Conservation (phyloP, 2,113 vertebrate species). For the Nothoprocta perdicaria region DNA sequence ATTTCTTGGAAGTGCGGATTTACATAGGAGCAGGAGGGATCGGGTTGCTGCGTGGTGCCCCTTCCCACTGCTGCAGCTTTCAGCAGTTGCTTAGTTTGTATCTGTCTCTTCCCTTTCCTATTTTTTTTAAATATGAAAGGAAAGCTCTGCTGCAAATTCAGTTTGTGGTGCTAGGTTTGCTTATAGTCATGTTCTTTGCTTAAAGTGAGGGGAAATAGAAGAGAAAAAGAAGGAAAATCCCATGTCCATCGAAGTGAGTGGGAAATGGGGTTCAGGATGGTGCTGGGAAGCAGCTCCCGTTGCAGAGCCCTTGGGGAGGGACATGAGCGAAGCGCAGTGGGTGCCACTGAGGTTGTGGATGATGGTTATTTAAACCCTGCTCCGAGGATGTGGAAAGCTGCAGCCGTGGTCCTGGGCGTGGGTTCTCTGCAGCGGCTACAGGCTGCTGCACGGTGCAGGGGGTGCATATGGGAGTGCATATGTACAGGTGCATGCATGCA, state of each 20-base stretch:
- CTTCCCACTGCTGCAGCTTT: neutral
- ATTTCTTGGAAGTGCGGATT: neutral
- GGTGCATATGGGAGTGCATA: too few species aligned
- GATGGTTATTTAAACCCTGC: neutral
- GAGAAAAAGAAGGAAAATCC: neutral
- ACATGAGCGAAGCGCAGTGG: neutral
- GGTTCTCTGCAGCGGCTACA: neutral
- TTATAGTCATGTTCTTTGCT: neutral
- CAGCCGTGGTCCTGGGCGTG: neutral
- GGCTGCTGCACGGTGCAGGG: too few species aligned
- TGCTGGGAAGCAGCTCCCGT: too few species aligned
- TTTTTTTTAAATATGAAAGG: neutral
- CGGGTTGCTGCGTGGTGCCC: neutral
- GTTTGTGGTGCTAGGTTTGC: neutral
- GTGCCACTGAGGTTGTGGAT: neutral
- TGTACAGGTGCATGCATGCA: too few species aligned
- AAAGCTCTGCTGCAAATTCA: neutral
- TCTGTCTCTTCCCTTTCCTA: too few species aligned
- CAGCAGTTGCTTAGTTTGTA: neutral
- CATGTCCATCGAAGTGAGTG: neutral
- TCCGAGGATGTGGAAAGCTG: neutral
- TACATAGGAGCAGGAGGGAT: neutral
- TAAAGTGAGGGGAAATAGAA: neutral
- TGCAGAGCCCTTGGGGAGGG: too few species aligned
- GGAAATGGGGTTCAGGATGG: too few species aligned